These are phyloP conservation scores for Tangara arthus DNA, from an alignment of 2,797 vertebrate genomes.

Conservation along the genomic window DNA sequence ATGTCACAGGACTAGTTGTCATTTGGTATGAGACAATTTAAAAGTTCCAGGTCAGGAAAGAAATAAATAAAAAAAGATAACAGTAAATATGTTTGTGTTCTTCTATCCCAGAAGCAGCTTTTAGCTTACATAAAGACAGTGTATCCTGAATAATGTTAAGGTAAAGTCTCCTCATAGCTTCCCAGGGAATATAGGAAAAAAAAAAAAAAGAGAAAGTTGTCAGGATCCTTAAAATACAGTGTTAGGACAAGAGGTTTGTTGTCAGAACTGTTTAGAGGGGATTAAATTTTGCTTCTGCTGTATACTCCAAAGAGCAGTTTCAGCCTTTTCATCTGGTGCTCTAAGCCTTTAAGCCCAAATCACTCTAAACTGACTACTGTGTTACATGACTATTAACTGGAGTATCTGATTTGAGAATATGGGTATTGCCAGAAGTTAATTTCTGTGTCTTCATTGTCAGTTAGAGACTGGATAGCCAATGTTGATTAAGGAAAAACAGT, in stretches of 20 bases:
- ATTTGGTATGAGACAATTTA: neutral
- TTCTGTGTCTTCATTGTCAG: neutral
- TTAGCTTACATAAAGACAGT: neutral
- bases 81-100: neutral
- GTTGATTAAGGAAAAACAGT: neutral
- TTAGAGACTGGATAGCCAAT: neutral
- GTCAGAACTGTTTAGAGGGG: slow-evolving; percentile 39
- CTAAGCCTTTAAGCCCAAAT: slow-evolving; percentile 47
- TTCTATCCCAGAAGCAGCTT: neutral
- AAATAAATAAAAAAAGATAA: neutral
- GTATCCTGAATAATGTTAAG: neutral
- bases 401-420: slow-evolving; percentile 11
- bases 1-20: neutral
- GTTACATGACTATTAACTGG: neutral
- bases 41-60: neutral
- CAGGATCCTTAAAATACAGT: neutral
- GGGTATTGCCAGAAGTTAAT: neutral
- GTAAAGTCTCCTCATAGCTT: neutral
- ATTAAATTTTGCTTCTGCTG: slow-evolving; percentile 47
- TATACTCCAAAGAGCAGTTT: neutral
- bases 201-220: neutral
- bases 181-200: neutral
- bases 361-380: slow-evolving; percentile 5
- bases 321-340: slow-evolving; percentile 30
- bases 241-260: slow-evolving; percentile 5